A percentile compares a stretch with the other conserved stretches of the same genome.
These are phyloP conservation scores for Darevskia mixta DNA, from an alignment of 2,797 vertebrate species.

Conservation along the genomic window DNA sequence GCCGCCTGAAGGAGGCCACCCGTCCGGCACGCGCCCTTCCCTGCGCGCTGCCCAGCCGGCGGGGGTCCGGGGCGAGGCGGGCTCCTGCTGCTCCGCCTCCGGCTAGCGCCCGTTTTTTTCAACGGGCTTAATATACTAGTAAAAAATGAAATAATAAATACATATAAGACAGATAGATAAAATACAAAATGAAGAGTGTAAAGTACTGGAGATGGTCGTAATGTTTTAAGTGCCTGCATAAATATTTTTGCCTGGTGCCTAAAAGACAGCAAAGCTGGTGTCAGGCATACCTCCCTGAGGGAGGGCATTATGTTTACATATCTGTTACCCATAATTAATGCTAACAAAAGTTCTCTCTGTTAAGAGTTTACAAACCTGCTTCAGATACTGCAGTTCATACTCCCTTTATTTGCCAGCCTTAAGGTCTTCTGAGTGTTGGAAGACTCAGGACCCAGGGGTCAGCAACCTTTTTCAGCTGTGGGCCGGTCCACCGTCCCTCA, in stretches of 20 bases:
- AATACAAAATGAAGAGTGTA: not conserved
- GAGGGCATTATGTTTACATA: not conserved
- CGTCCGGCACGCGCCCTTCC: too few species aligned
- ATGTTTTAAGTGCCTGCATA: not conserved
- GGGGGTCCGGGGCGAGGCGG: too few species aligned
- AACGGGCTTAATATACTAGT: too few species aligned
- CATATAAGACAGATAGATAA: not conserved
- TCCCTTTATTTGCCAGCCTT: not conserved
- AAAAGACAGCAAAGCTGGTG: not conserved
- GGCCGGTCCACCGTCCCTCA: too few species aligned
- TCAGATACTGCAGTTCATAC: not conserved
- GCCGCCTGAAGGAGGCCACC: too few species aligned
- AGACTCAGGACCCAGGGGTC: too few species aligned
- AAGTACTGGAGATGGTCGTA: not conserved
- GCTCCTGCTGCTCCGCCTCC: too few species aligned
- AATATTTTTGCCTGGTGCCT: too few species aligned
- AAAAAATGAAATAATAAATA: not conserved
- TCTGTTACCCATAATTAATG: not conserved
- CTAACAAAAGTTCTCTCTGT: not conserved
- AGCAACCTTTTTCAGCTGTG: too few species aligned
- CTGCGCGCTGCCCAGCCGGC: too few species aligned
- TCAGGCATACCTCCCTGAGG: not conserved
- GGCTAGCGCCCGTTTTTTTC: too few species aligned
- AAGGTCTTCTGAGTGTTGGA: not conserved
- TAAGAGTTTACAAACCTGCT: not conserved